Base-by-base conservation (phyloP, 2,113 vertebrate species). In the Cercopithecus mona region DNA sequence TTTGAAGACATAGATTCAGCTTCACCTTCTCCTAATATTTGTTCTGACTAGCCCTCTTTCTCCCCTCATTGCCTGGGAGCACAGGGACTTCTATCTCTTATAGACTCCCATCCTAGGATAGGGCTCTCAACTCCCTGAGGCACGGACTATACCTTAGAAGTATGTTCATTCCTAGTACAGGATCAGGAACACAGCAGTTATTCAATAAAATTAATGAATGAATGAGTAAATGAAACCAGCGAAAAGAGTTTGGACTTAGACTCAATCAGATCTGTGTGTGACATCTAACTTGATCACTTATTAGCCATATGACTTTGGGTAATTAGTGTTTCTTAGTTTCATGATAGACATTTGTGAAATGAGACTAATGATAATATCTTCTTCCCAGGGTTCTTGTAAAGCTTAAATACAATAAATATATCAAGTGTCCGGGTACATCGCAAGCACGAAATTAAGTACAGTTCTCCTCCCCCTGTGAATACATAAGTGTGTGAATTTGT, bases 331-430 rank as follows among this genome's bases (percentile, higher is more conserved):
- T 88, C 43, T 90, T 72, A 48, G 43, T 96, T 95, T 79, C 23
- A 45, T 0, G 40, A 27, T 32, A 55, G 25, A 17, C 20, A 95
- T 93, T 88, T 94, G 25, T 90, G 48, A 93, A 94, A 61, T 61
- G 14, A 2, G 8, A 10, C 35, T 86, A 88, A 79, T 76, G 86
- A 80, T 50, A 83, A 84, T 52, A 86, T n/a, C 25, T 93, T 2
- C 57, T 59, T 88, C 30, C n/a, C 83, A 66, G 27, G 12, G 27
- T 83, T 97, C 35, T 85, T 73, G 17, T 87, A 83, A 97, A 83
- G 4, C 35, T 87, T 89, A 93, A 76, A n/a, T 91, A 85, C 96
- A 84, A 72, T 61, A 82, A 86, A 72, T 87, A 43, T 79, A 85
- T 84, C 17, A 75, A 61, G 35, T 88, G 8, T 81, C n/a, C 40